These are phyloP conservation scores for Stomorhina lunata DNA, from an alignment of 2,888 invertebrate species.

Conservation along the genomic window DNA sequence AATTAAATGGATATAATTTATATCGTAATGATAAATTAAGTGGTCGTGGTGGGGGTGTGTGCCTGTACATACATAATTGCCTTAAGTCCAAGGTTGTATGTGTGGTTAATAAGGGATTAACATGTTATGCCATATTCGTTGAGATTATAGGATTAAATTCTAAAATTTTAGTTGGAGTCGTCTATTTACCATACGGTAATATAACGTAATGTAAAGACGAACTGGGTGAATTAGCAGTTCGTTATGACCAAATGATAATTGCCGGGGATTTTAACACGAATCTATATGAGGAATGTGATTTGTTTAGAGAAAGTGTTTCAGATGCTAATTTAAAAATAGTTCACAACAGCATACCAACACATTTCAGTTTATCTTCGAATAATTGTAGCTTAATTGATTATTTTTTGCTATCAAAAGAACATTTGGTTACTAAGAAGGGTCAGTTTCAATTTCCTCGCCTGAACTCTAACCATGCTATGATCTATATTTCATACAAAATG, in stretches of 20 bases:
- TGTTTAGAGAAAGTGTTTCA: neutral
- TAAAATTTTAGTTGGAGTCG: conserved; percentile 2
- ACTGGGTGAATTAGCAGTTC: neutral
- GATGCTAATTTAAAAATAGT: neutral
- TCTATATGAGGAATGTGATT: neutral
- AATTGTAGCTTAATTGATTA: conserved; percentile 23
- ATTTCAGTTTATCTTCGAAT: neutral
- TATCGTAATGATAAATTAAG: conserved; percentile 8
- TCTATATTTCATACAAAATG: conserved; percentile 7
- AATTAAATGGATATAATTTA: neutral
- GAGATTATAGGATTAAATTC: neutral
- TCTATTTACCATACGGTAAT: conserved; percentile 31
- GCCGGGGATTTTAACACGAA: conserved; percentile 16
- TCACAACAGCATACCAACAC: conserved; percentile 15
- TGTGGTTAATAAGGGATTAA: conserved; percentile 6
- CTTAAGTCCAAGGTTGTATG: neutral
- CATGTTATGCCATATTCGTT: conserved; percentile 19
- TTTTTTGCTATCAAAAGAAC: neutral
- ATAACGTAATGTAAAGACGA: neutral
- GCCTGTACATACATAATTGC: conserved; percentile 4
- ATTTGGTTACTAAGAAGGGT: neutral
- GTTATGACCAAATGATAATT: neutral
- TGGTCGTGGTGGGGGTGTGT: conserved; percentile 21
- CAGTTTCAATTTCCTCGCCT: conserved; percentile 22
- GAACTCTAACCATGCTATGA: neutral